phyloP scores from a whole-genome alignment of 1,140 invertebrate species.

The Drosophila rhopaloa region DNA sequence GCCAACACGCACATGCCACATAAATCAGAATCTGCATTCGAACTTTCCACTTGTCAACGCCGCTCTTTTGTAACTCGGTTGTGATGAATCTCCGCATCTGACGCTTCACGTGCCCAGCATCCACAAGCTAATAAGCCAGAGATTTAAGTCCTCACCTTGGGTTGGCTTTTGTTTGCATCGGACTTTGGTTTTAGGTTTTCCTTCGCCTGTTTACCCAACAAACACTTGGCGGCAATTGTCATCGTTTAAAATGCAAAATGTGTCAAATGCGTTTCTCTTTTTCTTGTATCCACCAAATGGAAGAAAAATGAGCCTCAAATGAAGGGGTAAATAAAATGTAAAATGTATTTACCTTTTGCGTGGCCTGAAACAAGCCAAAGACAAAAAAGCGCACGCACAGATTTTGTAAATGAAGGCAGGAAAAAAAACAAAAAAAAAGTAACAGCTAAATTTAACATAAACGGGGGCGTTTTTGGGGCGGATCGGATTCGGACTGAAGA shows the following conservation, averaged over 20 bases:
- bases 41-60: conserved; percentile 59
- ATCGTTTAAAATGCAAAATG: conserved; percentile 78
- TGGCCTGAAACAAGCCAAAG: conserved; percentile 46
- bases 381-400: conserved; percentile 67
- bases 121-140: conserved; percentile 46
- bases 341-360: conserved; percentile 72
- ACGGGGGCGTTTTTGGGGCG: conserved; percentile 37
- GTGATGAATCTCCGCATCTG: conserved; percentile 47
- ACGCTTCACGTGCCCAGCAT: conserved; percentile 70
- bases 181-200: conserved; percentile 40
- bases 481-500: conserved; percentile 13
- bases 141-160: conserved; percentile 30
- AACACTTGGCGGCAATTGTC: conserved; percentile 76
- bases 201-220: conserved; percentile 55
- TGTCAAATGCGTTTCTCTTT: conserved; percentile 77
- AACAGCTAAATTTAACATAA: conserved; percentile 36
- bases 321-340: conserved; percentile 69
- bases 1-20: conserved; percentile 62
- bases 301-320: conserved; percentile 75
- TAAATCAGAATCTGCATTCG: conserved; percentile 59
- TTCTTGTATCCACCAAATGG: conserved; percentile 32
- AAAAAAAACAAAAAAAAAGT: conserved; percentile 27
- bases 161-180: conserved; percentile 47
- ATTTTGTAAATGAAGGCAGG: conserved; percentile 76
- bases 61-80: conserved; percentile 39